Evolutionary conservation across 2,113 vertebrate genomes (phyloP).

Genomic region (Anolis carolinensis): DNA sequence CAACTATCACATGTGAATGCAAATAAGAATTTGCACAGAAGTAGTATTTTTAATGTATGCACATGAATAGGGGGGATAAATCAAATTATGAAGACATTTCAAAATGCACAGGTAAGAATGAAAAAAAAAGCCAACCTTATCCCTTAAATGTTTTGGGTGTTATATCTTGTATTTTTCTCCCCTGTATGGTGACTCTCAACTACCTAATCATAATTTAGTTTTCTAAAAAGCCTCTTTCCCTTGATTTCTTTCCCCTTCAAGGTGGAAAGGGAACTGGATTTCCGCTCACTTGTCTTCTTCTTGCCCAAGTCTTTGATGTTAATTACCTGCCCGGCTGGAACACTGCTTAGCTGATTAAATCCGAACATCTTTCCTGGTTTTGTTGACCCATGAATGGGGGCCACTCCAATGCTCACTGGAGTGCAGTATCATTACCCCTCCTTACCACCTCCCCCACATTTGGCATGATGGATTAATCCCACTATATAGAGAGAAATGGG

Average conservation of each 20-base stretch:
- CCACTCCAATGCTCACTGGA: slow-evolving; percentile 84
- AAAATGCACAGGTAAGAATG: not conserved
- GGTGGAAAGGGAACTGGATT: slow-evolving; percentile 47
- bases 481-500: slow-evolving; percentile 74
- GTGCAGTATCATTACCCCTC: slow-evolving; percentile 75
- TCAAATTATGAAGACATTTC: not conserved
- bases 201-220: not conserved
- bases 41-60: not conserved
- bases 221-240: slow-evolving; percentile 39
- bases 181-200: not conserved
- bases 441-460: slow-evolving; percentile 60
- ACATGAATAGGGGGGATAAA: not conserved
- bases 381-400: slow-evolving; percentile 80
- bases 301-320: slow-evolving; percentile 71
- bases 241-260: slow-evolving; percentile 5
- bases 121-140: not conserved
- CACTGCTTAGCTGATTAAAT: slow-evolving; percentile 79
- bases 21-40: not conserved
- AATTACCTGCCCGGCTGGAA: slow-evolving; percentile 74
- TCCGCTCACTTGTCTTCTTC: slow-evolving; percentile 51
- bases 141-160: not conserved
- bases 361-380: slow-evolving; percentile 75
- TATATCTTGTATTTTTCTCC: not conserved
- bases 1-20: not conserved
- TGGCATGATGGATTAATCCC: slow-evolving; percentile 77